phyloP scores from a whole-genome alignment of 2,888 invertebrate genomes.

The Aporophyla lueneburgensis region DNA sequence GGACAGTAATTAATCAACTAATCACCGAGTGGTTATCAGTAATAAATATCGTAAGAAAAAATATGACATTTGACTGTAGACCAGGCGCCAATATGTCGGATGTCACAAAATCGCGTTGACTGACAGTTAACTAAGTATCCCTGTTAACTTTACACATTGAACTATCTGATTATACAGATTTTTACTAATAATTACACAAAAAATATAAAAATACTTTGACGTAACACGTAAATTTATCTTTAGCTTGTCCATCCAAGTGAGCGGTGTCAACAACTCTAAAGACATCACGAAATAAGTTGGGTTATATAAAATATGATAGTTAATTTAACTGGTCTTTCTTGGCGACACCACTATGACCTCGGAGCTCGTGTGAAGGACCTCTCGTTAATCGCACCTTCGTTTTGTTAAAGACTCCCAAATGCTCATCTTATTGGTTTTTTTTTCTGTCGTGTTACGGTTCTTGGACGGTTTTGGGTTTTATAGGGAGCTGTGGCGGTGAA shows the following conservation, averaged over 20 bases:
- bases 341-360: constrained; percentile 69
- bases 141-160: constrained; percentile 29
- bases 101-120: constrained; percentile 36
- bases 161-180: constrained; percentile 18
- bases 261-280: constrained; percentile 75
- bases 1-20: constrained; percentile 59
- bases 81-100: constrained; percentile 35
- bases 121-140: constrained; percentile 39
- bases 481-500: neutral
- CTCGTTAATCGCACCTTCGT: constrained; percentile 59
- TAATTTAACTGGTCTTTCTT: constrained; percentile 74
- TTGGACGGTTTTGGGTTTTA: constrained; percentile 5
- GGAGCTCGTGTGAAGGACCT: constrained; percentile 68
- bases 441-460: constrained; percentile 17
- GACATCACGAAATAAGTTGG: constrained; percentile 52
- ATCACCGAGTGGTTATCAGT: constrained; percentile 50
- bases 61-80: constrained; percentile 24
- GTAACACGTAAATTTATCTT: constrained; percentile 45
- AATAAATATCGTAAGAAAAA: constrained; percentile 40
- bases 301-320: constrained; percentile 81
- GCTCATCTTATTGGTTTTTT: constrained; percentile 35
- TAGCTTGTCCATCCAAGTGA: neutral
- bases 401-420: constrained; percentile 55
- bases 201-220: constrained; percentile 39
- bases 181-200: constrained; percentile 26